Evolutionary conservation across 2,113 vertebrate species (phyloP).

Genomic region (Thymallus thymallus): DNA sequence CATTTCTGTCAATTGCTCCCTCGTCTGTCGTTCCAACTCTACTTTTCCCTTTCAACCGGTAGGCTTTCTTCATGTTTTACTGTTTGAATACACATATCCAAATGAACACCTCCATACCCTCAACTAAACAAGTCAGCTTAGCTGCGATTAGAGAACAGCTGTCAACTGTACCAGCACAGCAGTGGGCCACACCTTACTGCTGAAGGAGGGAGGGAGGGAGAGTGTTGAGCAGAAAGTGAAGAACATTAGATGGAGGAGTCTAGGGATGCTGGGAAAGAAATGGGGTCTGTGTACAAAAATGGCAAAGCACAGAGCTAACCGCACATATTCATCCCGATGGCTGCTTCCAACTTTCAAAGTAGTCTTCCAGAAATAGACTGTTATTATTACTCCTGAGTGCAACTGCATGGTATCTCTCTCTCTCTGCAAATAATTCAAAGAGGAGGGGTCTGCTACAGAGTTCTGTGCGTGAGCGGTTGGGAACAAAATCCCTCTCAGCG

Average conservation of each 20-base stretch:
- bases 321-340: conserved; percentile 20
- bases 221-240: background rate
- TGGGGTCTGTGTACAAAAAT: conserved; percentile 39
- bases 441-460: conserved; percentile 7
- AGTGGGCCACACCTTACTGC: conserved; percentile 31
- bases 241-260: background rate
- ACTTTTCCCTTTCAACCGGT: background rate
- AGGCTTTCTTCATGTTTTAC: background rate
- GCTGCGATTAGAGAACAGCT: background rate
- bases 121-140: background rate
- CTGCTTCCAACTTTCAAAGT: conserved; percentile 15
- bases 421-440: conserved; percentile 9
- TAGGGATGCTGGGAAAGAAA: conserved; percentile 17
- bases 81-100: background rate
- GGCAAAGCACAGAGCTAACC: conserved; percentile 22
- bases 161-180: conserved; percentile 32
- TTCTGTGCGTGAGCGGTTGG: conserved; percentile 11
- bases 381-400: conserved; percentile 33
- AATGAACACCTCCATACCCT: background rate
- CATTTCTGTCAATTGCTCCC: conserved; percentile 55
- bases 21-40: conserved; percentile 24
- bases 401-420: conserved; percentile 13
- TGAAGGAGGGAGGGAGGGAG: conserved; percentile 8
- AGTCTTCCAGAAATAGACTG: conserved; percentile 45
- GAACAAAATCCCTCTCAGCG: conserved; percentile 30